Base-by-base conservation (phyloP, 2,888 invertebrate species). In the Tipula confusa region DNA sequence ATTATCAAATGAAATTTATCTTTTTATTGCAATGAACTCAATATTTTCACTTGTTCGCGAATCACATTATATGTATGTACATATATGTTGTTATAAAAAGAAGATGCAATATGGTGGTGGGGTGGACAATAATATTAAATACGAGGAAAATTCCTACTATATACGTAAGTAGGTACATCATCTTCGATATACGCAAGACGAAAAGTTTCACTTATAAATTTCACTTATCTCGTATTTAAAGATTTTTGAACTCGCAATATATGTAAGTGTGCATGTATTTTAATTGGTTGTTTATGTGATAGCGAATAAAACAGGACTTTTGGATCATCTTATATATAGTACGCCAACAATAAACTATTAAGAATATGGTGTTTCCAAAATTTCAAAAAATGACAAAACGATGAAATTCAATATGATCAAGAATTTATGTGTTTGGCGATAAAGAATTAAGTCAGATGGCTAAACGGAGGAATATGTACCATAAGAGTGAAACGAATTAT, bases 201-300 rank as follows among this genome's bases (percentile, higher is more conserved):
- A 64, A 64, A 64, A 64, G 64, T 64, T 64, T 64, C 64, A 64
- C 64, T 64, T 64, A n/a, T n/a, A 64, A 64, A 64, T 64, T 64
- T 64, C 64, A 64, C 64, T 64, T 64, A 18, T 18, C n/a, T n/a
- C 64, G 64, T 64, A n/a, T n/a, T 64, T 24, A 64, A 24, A 64
- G 64, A 24, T 11, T 64, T 64, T 64, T 24, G 64, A 64, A 18
- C 64, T 64, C 64, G 24, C 2, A 7, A 18, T 24, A 9, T 64
- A 24, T 31, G 15, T 43, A 43, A n/a, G 5, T 15, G 3, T 43
- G 15, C n/a, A 15, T 1, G 43, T 43, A 36, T 7, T 1, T 36
- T 5, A 6, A 1, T 9, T 43, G 18, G 5, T 1, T 64, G 24
- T 24, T 64, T 64, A 64, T 64, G 24, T 64, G 24, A 64, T 24